Conservation (phyloP, 1,140 invertebrate species). For the Drosophila willistoni region DNA sequence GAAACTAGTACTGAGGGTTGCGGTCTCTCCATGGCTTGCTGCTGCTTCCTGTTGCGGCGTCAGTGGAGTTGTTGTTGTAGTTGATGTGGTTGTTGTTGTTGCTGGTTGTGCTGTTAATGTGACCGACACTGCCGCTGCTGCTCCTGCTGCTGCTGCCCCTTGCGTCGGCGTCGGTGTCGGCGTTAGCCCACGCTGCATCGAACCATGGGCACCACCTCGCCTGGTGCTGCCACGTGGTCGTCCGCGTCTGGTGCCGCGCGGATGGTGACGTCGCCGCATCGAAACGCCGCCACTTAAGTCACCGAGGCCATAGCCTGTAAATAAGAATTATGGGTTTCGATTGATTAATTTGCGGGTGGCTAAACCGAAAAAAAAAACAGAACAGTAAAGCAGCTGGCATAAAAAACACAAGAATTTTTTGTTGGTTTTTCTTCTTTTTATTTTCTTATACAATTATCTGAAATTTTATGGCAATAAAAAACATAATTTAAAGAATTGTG, state of each 20-base stretch:
- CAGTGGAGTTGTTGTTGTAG: conserved; percentile 42
- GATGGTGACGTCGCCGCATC: conserved; percentile 84
- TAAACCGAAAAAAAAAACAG: conserved; percentile 36
- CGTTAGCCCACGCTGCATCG: conserved; percentile 69
- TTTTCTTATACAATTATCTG: conserved; percentile 53
- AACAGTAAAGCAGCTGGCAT: conserved; percentile 58
- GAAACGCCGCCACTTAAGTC: conserved; percentile 70
- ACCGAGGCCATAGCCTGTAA: conserved; percentile 70
- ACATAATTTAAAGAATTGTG: conserved; percentile 42
- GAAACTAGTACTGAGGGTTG: conserved; percentile 15
- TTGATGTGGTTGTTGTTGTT: conserved; percentile 13
- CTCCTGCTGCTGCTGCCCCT: conserved; percentile 35
- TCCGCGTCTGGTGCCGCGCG: conserved; percentile 87
- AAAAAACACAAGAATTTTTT: conserved; percentile 32
- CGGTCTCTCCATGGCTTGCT: conserved; percentile 41
- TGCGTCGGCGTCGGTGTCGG: conserved; percentile 53
- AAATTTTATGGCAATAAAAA: conserved; percentile 59
- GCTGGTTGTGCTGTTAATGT: conserved; percentile 5
- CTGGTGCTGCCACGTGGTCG: conserved; percentile 87
- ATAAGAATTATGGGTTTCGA: conserved; percentile 63
- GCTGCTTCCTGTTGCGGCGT: conserved; percentile 63
- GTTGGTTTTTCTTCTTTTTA: conserved; percentile 22
- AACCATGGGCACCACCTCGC: conserved; percentile 76
- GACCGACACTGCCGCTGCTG: conserved; percentile 11
- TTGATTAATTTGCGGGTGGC: conserved; percentile 68